Conservation (phyloP, 2,797 vertebrate species). For the Pelobates cultripes region DNA sequence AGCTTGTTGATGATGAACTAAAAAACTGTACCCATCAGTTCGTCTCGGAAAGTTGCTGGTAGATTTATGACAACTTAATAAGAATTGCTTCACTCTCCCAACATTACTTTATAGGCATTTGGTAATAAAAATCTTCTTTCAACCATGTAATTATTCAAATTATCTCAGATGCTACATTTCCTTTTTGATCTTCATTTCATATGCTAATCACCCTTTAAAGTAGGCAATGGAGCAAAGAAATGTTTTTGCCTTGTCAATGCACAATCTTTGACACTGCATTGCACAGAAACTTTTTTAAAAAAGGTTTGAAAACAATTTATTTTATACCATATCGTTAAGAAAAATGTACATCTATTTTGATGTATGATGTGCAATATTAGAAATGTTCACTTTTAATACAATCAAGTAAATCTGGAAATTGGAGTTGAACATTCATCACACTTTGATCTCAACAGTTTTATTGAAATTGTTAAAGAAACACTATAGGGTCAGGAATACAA, state of each 20-base stretch:
- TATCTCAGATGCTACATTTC: conserved; percentile 56
- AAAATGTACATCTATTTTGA: too few relatives aligned
- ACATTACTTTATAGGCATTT: conserved; percentile 51
- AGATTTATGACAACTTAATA: conserved; percentile 53
- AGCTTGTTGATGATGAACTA: neutral
- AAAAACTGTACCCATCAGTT: conserved; percentile 30
- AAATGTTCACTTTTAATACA: too few relatives aligned
- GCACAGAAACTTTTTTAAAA: conserved; percentile 25
- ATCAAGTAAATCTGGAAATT: too few relatives aligned
- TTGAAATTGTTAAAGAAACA: too few relatives aligned
- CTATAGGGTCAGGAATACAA: too few relatives aligned
- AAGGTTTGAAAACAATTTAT: neutral
- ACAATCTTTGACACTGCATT: conserved; percentile 49
- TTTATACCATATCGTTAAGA: too few relatives aligned
- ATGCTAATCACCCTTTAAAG: conserved; percentile 56
- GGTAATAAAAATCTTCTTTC: conserved; percentile 55
- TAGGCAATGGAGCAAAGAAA: conserved; percentile 55
- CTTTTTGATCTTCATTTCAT: conserved; percentile 56
- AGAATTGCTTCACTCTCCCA: conserved; percentile 43
- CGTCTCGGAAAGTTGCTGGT: conserved; percentile 40
- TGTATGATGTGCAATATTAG: too few relatives aligned
- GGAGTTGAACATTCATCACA: too few relatives aligned
- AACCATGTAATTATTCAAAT: conserved; percentile 57
- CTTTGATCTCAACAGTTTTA: too few relatives aligned
- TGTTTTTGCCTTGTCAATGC: conserved; percentile 52